These are phyloP conservation scores for Phalacrocorax carbo DNA, from an alignment of 2,113 vertebrate species.

Conservation along the genomic window DNA sequence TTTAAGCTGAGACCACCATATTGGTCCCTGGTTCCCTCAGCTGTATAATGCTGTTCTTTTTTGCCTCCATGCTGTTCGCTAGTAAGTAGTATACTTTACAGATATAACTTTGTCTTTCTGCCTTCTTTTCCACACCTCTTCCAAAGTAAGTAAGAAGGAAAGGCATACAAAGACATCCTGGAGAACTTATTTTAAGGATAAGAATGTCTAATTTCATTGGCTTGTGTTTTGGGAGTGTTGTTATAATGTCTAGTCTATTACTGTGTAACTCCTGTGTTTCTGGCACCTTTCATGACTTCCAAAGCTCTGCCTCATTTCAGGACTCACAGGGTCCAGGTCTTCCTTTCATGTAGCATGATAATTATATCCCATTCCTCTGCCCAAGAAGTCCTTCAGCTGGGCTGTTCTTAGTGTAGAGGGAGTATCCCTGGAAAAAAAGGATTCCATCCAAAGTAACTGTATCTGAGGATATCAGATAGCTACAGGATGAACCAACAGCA, in stretches of 20 bases:
- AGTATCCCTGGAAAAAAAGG: neutral
- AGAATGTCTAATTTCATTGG: neutral
- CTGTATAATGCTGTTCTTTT: neutral
- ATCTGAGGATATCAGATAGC: neutral
- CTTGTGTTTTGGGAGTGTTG: neutral
- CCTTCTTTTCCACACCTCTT: neutral
- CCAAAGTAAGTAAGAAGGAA: neutral
- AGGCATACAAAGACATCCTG: neutral
- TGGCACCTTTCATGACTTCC: neutral
- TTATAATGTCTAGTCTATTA: neutral
- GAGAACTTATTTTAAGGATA: neutral
- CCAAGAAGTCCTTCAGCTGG: neutral
- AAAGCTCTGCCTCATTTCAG: neutral
- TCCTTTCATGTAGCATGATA: neutral
- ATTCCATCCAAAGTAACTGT: neutral
- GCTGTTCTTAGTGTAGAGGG: neutral
- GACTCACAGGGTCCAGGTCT: neutral
- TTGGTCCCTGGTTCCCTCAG: neutral
- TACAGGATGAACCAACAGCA: neutral
- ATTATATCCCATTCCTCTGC: neutral
- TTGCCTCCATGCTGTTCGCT: neutral
- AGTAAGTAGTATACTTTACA: neutral
- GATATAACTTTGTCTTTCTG: neutral
- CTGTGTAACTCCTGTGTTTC: neutral
- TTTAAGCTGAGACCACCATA: neutral